Evolutionary conservation across 2,888 invertebrate genomes (phyloP).

Genomic region (Drosophila glabriapex): DNA sequence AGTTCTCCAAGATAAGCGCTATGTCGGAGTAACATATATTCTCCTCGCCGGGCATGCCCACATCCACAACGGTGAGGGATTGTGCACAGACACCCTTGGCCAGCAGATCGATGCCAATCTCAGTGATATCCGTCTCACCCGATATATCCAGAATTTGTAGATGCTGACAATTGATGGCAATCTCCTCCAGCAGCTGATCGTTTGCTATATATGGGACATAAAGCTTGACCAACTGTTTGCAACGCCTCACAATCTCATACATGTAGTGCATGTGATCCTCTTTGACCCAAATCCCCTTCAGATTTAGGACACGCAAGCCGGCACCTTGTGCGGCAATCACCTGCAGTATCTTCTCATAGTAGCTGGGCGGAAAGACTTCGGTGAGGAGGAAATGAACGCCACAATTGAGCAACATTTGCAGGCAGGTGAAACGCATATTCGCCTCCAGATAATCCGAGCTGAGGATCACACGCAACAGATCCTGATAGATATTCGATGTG

Average conservation of each 20-base stretch:
- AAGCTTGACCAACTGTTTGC: constrained; percentile 87
- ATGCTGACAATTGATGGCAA: constrained; percentile 87
- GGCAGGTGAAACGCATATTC: constrained; percentile 88
- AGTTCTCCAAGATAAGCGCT: constrained; percentile 88
- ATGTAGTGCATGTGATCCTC: constrained; percentile 89
- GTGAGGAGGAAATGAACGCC: constrained; percentile 89
- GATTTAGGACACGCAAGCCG: constrained; percentile 88
- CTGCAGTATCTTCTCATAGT: constrained; percentile 89
- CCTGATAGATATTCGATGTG: constrained; percentile 89
- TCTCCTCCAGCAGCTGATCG: constrained; percentile 88
- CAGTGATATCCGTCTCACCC: constrained; percentile 90
- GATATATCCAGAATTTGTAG: constrained; percentile 89
- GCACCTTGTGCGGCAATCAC: constrained; percentile 88
- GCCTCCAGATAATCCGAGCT: constrained; percentile 89
- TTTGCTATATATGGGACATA: constrained; percentile 90
- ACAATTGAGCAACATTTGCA: constrained; percentile 88
- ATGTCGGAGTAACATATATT: constrained; percentile 89
- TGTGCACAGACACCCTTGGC: constrained; percentile 87
- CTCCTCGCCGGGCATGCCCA: constrained; percentile 90
- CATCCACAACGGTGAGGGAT: constrained; percentile 88
- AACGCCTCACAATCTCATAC: constrained; percentile 87
- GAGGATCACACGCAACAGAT: constrained; percentile 88
- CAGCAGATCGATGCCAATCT: constrained; percentile 88
- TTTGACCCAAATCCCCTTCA: constrained; percentile 91
- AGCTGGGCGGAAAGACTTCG: constrained; percentile 90